Conservation (phyloP, 2,113 vertebrate genomes). For the Bufo gargarizans region DNA sequence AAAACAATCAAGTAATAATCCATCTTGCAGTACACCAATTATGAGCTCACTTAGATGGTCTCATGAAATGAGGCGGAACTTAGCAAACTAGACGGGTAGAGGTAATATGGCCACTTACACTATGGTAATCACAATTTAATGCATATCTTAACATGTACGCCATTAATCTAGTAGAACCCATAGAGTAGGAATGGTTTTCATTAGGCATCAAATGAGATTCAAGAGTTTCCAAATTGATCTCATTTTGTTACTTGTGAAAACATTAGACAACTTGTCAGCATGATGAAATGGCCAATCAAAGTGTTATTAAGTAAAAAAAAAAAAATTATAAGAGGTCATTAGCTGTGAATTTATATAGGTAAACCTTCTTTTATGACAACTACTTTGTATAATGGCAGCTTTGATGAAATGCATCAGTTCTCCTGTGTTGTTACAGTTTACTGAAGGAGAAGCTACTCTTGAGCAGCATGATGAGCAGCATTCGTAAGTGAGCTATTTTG, state of each 20-base stretch:
- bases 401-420: background rate
- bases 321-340: constrained; percentile 17
- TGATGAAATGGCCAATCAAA: constrained; percentile 44
- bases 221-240: constrained; percentile 23
- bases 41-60: constrained; percentile 1
- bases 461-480: too few relatives aligned
- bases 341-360: background rate
- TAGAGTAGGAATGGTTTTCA: background rate
- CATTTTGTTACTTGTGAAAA: constrained; percentile 21
- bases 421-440: background rate
- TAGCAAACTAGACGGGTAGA: background rate
- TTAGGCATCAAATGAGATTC: constrained; percentile 1
- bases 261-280: constrained; percentile 15
- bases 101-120: background rate
- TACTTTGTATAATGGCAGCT: background rate
- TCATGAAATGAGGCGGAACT: constrained; percentile 15
- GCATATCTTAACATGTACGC: background rate
- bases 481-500: too few relatives aligned
- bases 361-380: background rate
- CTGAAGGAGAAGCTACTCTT: background rate
- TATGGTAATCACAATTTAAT: constrained; percentile 34
- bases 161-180: constrained; percentile 27
- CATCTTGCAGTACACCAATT: background rate
- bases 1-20: background rate
- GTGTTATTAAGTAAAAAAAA: constrained; percentile 18